Evolutionary conservation across 2,113 vertebrate genomes (phyloP).

Genomic region (Salminus brasiliensis): DNA sequence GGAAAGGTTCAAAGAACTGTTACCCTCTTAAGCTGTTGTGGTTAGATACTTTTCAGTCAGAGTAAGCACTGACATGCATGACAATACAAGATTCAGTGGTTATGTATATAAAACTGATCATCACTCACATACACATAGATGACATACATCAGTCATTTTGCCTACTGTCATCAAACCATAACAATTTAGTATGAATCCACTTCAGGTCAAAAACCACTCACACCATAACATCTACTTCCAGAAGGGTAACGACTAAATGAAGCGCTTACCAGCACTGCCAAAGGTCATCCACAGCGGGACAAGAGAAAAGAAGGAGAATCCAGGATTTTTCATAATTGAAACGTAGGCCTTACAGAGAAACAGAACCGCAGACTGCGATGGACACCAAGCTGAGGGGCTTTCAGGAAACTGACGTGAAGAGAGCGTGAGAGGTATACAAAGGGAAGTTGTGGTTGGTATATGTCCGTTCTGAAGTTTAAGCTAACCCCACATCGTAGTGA

Average conservation of each 20-base stretch:
- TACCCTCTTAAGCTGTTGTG: no score
- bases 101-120: no score
- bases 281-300: conserved; percentile 69
- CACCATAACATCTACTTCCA: not conserved
- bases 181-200: not conserved
- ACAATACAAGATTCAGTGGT: no score
- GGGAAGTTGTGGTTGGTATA: conserved; percentile 78
- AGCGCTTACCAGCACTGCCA: conserved; percentile 69
- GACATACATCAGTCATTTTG: no score
- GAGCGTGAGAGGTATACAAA: conserved; percentile 30
- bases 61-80: no score
- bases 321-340: conserved; percentile 27
- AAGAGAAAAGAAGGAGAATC: conserved; percentile 43
- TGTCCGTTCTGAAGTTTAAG: conserved; percentile 69
- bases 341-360: conserved; percentile 13
- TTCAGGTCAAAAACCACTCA: not conserved
- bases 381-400: conserved; percentile 19
- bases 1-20: no score
- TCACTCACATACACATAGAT: no score
- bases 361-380: conserved; percentile 19
- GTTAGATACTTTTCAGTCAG: no score
- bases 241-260: not conserved
- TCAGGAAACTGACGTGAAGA: conserved; percentile 37
- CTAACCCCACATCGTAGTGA: conserved; percentile 61
- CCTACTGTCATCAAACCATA: no score